Evolutionary conservation across 2,113 vertebrate species (phyloP), one percentile per base, ranked within the genome.

Genomic region (Sinocyclocheilus anshuiensis): DNA sequence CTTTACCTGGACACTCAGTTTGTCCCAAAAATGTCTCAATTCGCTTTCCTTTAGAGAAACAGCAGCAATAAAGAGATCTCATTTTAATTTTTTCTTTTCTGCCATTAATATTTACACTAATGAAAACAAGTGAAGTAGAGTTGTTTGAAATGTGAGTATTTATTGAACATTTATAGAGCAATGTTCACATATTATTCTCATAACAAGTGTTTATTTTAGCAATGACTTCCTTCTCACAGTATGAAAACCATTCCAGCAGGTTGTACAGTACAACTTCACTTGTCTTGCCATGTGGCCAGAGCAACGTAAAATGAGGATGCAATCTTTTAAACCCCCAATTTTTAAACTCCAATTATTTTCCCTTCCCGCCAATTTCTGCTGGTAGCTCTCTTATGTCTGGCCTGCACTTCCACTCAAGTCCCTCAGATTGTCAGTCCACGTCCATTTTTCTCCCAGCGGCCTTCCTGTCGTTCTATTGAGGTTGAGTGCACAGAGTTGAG

Each of bases 401-500:
- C 53, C n/a, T 36, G 65, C 16, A n/a, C 20, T 57, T 83, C 65
- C 81, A 71, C 65, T 82, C 45, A 29, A 12, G 26, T 71, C 29
- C 42, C 48, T 26, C 16, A n/a, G 20, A 74, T 83, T 26, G 26
- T 83, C 67, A 39, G 81, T 53, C 50, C 50, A 83, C 1, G 7
- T 74, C 15, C 69, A 74, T 83, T 83, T 74, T 74, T 57, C 50
- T 83, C 50, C 20, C 24, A 53, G 8, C 12, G 6, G 65, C 48
- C 24, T 72, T 72, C 48, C 48, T 10, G 50, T 18, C 69, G 7
- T 83, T 55, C 50, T 39, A 53, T 77, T 85, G 84, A 85, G 39
- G 45, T 57, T 55, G 84, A 80, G 63, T 55, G 77, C 29, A 45
- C 50, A 6, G 67, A 86, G 42, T 24, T 86, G 76, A 71, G 76